Conservation (phyloP, 1,140 invertebrate species). For the Drosophila melanica region DNA sequence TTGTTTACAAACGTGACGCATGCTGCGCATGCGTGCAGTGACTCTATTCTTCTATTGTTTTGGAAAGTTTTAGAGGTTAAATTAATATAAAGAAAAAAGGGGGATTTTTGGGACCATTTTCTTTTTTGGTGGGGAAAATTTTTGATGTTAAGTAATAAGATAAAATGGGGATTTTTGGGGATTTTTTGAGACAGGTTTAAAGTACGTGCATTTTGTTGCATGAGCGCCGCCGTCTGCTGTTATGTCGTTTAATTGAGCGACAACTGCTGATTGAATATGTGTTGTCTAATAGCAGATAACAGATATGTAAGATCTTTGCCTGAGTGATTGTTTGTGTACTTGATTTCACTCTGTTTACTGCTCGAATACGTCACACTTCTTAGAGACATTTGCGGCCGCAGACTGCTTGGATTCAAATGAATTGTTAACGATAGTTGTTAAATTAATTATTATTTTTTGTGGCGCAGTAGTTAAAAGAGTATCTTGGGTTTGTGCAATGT, state of each 20-base stretch:
- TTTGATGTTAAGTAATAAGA: conserved; percentile 3
- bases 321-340: conserved; percentile 9
- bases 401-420: conserved; percentile 39
- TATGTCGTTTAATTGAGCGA: conserved; percentile 22
- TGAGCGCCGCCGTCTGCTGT: conserved; percentile 12
- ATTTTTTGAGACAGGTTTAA: conserved; percentile 4
- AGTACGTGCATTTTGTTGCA: conserved; percentile 8
- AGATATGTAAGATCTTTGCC: conserved; percentile 8
- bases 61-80: conserved; percentile 34
- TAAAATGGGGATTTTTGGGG: neutral
- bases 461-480: too few relatives aligned
- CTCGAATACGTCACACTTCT: conserved; percentile 42
- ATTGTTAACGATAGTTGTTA: conserved; percentile 54
- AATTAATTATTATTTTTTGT: conserved; percentile 3
- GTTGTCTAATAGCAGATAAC: conserved; percentile 52
- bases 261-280: conserved; percentile 39
- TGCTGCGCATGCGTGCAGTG: conserved; percentile 49
- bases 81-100: neutral
- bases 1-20: conserved; percentile 59
- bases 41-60: neutral
- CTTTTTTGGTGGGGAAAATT: conserved; percentile 29
- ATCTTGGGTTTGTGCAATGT: too few relatives aligned
- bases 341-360: conserved; percentile 34
- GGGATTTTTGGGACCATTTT: neutral
- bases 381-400: conserved; percentile 1